Conservation (phyloP, 2,888 invertebrate species). For the Drepanosiphum platanoidis region DNA sequence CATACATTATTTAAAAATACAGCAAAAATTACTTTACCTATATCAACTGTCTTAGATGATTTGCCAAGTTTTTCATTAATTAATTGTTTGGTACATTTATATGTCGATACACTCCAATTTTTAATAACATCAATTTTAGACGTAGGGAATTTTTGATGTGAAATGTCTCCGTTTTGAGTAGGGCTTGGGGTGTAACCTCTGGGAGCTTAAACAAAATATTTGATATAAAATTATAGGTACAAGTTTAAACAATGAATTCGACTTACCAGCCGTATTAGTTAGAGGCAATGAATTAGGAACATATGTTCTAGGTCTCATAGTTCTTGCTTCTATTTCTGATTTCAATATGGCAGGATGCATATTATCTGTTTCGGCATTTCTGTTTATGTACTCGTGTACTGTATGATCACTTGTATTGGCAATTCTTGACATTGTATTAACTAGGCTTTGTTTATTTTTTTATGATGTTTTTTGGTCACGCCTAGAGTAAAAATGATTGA, state of each 20-base stretch:
- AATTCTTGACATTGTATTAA: slow-evolving; percentile 48
- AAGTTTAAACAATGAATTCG: slow-evolving; percentile 8
- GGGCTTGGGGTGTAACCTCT: slow-evolving; percentile 66
- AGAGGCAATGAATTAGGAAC: slow-evolving; percentile 75
- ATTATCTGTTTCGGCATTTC: slow-evolving; percentile 55
- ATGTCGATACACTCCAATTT: slow-evolving; percentile 98
- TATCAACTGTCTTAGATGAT: slow-evolving; percentile 87
- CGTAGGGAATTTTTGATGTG: slow-evolving; percentile 56
- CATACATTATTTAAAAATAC: neutral
- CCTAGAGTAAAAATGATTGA: neutral
- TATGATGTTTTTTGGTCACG: neutral
- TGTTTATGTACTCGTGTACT: slow-evolving; percentile 54
- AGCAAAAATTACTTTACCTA: slow-evolving; percentile 70
- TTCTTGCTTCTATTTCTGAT: slow-evolving; percentile 56
- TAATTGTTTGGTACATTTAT: slow-evolving; percentile 96
- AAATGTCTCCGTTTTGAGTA: slow-evolving; percentile 72
- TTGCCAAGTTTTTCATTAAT: slow-evolving; percentile 97
- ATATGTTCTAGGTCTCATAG: slow-evolving; percentile 49
- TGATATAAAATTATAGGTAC: too few relatives aligned
- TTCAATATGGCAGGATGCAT: slow-evolving; percentile 58
- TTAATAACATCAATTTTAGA: slow-evolving; percentile 92
- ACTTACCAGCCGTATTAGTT: slow-evolving; percentile 72
- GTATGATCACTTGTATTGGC: slow-evolving; percentile 29
- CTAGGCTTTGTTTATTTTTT: neutral
- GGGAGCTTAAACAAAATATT: slow-evolving; percentile 34